A percentile compares a stretch with the other conserved stretches of the same genome.
Conservation (phyloP, 2,113 vertebrate genomes). For the Scatophagus argus region DNA sequence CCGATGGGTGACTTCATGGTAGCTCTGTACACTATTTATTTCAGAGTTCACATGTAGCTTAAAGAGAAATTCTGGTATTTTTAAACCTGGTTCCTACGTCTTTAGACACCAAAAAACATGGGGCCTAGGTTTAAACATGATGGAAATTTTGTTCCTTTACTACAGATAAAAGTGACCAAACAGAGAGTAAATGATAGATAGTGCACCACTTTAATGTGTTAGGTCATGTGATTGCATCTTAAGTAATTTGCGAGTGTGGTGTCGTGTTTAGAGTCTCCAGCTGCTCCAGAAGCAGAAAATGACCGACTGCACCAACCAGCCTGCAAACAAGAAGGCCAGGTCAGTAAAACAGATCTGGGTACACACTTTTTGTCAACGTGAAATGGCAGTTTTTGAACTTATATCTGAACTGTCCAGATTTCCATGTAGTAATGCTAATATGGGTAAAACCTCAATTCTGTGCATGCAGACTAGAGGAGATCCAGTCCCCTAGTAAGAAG, state of each 20-base stretch:
- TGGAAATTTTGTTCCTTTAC: neutral
- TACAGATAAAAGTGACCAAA: neutral
- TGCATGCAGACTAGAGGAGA: conserved; percentile 90
- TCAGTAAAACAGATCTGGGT: conserved; percentile 66
- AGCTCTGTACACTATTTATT: too few species aligned
- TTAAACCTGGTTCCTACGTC: too few species aligned
- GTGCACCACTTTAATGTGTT: neutral
- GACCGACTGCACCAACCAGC: conserved; percentile 85
- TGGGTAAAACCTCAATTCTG: neutral
- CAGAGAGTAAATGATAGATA: neutral
- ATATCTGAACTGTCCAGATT: accelerated
- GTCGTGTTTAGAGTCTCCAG: conserved; percentile 83
- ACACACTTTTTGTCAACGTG: neutral
- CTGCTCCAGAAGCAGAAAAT: conserved; percentile 92
- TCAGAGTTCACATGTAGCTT: too few species aligned
- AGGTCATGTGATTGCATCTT: neutral
- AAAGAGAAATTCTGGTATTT: too few species aligned
- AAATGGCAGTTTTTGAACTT: neutral
- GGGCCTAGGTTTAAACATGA: too few species aligned
- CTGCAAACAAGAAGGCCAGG: conserved; percentile 92
- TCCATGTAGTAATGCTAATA: neutral
- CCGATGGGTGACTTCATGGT: too few species aligned
- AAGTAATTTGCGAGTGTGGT: neutral
- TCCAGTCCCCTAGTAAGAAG: conserved; percentile 91
- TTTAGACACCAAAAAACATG: too few species aligned